Percentiles rank a stretch among this genome's conserved stretches.
Evolutionary conservation across 2,888 invertebrate species (phyloP).

Genomic region (Nomada ferruginata): DNA sequence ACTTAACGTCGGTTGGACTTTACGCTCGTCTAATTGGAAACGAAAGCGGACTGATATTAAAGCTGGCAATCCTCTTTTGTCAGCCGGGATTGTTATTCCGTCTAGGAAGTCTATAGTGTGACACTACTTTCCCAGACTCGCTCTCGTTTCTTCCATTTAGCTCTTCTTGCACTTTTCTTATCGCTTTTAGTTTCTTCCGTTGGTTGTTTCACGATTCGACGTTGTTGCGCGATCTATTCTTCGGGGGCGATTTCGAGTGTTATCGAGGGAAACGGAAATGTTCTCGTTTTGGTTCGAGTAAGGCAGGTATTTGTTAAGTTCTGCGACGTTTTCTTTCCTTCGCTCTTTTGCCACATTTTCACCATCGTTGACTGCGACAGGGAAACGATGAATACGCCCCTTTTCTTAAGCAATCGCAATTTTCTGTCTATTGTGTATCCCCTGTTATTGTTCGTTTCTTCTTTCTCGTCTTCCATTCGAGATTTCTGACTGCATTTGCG

Average conservation of each 20-base stretch:
- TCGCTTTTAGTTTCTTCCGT: neutral
- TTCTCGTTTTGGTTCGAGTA: constrained; percentile 23
- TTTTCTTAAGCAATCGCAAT: neutral
- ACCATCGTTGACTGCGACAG: neutral
- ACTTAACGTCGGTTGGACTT: constrained; percentile 31
- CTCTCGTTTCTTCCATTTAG: neutral
- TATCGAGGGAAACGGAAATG: constrained; percentile 12
- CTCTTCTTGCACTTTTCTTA: neutral
- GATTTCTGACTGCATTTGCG: neutral
- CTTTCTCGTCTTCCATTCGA: neutral
- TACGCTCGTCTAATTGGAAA: constrained; percentile 43
- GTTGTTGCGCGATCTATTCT: neutral
- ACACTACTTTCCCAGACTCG: too few relatives aligned
- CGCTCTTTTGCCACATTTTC: neutral
- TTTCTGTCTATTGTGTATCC: neutral
- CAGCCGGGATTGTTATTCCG: constrained; percentile 37
- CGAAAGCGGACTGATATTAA: constrained; percentile 41
- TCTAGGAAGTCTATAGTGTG: neutral
- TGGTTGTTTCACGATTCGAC: neutral
- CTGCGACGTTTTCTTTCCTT: neutral
- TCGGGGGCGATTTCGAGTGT: neutral
- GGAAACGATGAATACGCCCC: neutral
- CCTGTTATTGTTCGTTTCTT: neutral
- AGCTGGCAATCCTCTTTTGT: constrained; percentile 40
- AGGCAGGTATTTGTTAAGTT: constrained; percentile 26